phyloP scores from a whole-genome alignment of 1,140 invertebrate species.

The Mercenaria mercenaria region DNA sequence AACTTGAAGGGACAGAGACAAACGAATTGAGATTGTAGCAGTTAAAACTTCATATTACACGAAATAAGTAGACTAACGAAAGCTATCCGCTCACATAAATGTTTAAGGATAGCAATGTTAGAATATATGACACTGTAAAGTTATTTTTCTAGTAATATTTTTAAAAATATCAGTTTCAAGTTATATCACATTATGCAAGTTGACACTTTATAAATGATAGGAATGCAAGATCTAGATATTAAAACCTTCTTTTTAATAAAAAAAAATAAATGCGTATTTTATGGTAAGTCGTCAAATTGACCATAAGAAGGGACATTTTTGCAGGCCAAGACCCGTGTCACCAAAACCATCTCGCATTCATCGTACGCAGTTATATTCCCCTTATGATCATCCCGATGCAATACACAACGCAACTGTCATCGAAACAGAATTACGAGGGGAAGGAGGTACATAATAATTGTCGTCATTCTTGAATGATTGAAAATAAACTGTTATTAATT shows the following conservation, averaged over 20 bases:
- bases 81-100: no score
- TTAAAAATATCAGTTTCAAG: not conserved
- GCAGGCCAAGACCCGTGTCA: constrained; percentile 3
- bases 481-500: no score
- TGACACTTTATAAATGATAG: not conserved
- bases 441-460: not conserved
- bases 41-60: no score
- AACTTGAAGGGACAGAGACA: no score
- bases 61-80: no score
- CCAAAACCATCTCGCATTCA: constrained; percentile 22
- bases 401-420: not conserved
- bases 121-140: no score
- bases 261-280: not conserved
- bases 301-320: not conserved
- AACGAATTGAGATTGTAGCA: no score
- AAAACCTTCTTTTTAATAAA: not conserved
- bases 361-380: constrained; percentile 16
- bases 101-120: no score
- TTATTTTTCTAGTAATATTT: no score
- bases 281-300: not conserved
- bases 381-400: not conserved
- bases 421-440: not conserved
- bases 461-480: no score
- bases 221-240: not conserved
- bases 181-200: not conserved